A percentile compares a stretch with the other conserved stretches of the same genome.
Evolutionary conservation across 2,888 invertebrate genomes (phyloP).

Genomic region (Tetropium fuscum): DNA sequence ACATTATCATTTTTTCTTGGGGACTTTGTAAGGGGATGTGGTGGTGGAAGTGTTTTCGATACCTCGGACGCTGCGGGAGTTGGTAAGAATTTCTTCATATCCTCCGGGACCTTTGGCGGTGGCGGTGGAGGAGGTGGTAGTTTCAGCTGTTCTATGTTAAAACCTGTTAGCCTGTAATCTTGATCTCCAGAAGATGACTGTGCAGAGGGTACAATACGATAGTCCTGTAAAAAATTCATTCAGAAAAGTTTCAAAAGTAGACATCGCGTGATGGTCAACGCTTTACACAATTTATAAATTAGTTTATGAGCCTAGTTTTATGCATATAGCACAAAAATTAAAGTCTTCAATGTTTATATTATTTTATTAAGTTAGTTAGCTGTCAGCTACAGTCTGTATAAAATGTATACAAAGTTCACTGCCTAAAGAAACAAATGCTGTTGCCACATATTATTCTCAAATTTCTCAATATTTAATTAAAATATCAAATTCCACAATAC

Average conservation of each 20-base stretch:
- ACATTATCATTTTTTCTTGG: slow-evolving; percentile 71
- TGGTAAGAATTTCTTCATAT: neutral
- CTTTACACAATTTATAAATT: too few species aligned
- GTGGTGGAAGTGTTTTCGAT: slow-evolving; percentile 4
- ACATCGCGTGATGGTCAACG: too few species aligned
- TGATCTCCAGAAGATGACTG: slow-evolving; percentile 50
- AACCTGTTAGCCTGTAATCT: slow-evolving; percentile 59
- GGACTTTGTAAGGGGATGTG: slow-evolving; percentile 27
- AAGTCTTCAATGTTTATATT: too few species aligned
- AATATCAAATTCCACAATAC: too few species aligned
- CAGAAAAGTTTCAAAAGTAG: slow-evolving; percentile 1
- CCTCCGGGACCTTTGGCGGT: slow-evolving; percentile 55
- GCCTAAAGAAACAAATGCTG: too few species aligned
- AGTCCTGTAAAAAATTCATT: slow-evolving; percentile 40
- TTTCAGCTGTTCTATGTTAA: slow-evolving; percentile 58
- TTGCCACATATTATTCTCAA: too few species aligned
- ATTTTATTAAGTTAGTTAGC: too few species aligned
- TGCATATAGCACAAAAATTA: too few species aligned
- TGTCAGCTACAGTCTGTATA: too few species aligned
- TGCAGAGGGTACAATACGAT: slow-evolving; percentile 29
- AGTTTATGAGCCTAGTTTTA: too few species aligned
- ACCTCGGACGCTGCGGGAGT: neutral
- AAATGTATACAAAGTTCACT: too few species aligned
- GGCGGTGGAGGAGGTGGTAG: slow-evolving; percentile 68
- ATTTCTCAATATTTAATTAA: too few species aligned